A percentile compares a stretch with the other conserved stretches of the same genome.
These are phyloP conservation scores for Drosophila mercatorum DNA, from an alignment of 2,888 invertebrate species.

Conservation along the genomic window DNA sequence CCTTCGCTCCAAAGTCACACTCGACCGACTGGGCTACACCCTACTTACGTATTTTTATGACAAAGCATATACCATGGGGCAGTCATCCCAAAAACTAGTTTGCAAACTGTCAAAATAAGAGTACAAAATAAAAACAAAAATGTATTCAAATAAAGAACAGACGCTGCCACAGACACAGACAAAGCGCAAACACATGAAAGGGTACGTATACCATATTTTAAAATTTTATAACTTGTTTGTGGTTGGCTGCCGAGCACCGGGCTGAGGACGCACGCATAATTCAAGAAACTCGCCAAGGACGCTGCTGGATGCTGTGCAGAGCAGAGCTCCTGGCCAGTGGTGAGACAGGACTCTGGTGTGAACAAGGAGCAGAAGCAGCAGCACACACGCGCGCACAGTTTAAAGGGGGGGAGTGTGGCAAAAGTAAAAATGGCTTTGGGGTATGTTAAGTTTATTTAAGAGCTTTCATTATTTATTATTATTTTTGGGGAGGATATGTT, in stretches of 20 bases:
- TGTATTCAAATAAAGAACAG: slow-evolving; percentile 26
- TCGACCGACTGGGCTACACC: no score
- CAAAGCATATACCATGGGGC: neutral
- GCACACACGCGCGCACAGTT: no score
- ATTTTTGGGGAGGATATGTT: slow-evolving; percentile 29
- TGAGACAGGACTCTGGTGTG: neutral
- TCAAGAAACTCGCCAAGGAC: slow-evolving; percentile 57
- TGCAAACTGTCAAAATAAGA: slow-evolving; percentile 18
- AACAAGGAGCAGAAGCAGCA: no score
- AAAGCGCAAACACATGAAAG: slow-evolving; percentile 21
- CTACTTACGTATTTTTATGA: neutral
- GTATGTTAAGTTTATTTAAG: slow-evolving; percentile 62
- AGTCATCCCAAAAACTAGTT: neutral
- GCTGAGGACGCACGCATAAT: slow-evolving; percentile 41
- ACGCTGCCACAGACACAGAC: slow-evolving; percentile 16
- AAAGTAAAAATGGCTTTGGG: slow-evolving; percentile 54
- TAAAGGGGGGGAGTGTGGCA: neutral
- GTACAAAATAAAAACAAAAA: neutral
- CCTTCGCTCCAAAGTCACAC: neutral
- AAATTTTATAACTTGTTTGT: slow-evolving; percentile 42
- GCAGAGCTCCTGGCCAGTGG: slow-evolving; percentile 9
- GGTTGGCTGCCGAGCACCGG: slow-evolving; percentile 4
- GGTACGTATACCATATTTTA: slow-evolving; percentile 36
- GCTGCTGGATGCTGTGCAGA: slow-evolving; percentile 25
- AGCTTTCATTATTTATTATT: slow-evolving; percentile 71